These are phyloP conservation scores for Laothoe populi DNA, from an alignment of 2,888 invertebrate species.

Conservation along the genomic window DNA sequence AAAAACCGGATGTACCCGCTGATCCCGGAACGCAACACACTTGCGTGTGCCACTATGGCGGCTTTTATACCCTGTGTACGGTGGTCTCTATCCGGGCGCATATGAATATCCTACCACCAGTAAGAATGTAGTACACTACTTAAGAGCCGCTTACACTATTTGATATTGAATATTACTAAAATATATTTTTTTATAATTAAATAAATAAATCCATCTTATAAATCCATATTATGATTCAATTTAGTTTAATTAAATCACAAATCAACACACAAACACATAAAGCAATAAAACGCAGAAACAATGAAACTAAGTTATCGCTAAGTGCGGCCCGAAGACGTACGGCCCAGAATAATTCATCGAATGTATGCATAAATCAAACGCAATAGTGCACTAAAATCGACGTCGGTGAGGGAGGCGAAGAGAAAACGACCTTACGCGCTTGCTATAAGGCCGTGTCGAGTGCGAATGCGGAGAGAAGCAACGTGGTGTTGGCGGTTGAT, in stretches of 20 bases:
- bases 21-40: too few relatives aligned
- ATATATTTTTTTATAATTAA: too few relatives aligned
- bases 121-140: too few relatives aligned
- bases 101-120: too few relatives aligned
- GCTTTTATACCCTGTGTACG: too few relatives aligned
- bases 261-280: slow-evolving; percentile 36
- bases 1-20: too few relatives aligned
- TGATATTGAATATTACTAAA: too few relatives aligned
- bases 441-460: slow-evolving; percentile 30
- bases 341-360: slow-evolving; percentile 78
- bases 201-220: background rate
- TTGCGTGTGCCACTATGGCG: too few relatives aligned
- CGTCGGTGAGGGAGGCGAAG: background rate
- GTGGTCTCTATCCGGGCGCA: too few relatives aligned
- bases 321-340: slow-evolving; percentile 68
- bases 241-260: slow-evolving; percentile 5
- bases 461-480: slow-evolving; percentile 6
- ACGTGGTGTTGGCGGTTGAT: slow-evolving; percentile 40
- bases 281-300: slow-evolving; percentile 28
- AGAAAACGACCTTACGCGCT: slow-evolving; percentile 32
- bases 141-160: too few relatives aligned
- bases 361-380: slow-evolving; percentile 80
- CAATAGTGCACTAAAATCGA: slow-evolving; percentile 50
- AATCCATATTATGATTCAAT: too few relatives aligned
- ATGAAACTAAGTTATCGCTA: slow-evolving; percentile 57